Conservation (phyloP, 37 sponge, comb jelly and placozoan genomes). For the Mnemiopsis leidyi region DNA sequence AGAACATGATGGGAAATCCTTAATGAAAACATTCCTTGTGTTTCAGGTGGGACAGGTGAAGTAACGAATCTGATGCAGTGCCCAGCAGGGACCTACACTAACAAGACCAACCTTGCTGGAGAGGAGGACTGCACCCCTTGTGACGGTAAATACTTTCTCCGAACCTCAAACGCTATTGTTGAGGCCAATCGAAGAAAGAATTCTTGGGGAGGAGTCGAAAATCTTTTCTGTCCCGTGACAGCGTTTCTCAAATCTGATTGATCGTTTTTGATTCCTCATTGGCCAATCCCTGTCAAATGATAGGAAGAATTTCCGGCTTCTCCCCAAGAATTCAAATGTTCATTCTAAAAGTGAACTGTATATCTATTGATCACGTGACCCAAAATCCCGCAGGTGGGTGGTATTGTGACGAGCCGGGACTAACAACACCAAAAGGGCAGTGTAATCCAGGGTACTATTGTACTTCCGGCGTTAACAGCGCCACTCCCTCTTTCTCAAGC, state of each 20-base stretch:
- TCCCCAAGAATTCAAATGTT: no score
- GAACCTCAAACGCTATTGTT: no score
- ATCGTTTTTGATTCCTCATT: no score
- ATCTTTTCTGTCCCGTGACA: no score
- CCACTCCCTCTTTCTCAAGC: slow-evolving; percentile 49
- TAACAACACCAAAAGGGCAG: slow-evolving; percentile 38
- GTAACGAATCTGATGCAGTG: slow-evolving; percentile 48
- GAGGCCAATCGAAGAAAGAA: no score
- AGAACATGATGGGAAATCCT: no score
- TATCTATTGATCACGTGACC: neutral
- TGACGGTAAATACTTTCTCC: slow-evolving; percentile 50
- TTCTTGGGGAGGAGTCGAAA: no score
- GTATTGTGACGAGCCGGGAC: slow-evolving; percentile 60
- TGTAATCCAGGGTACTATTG: slow-evolving; percentile 68
- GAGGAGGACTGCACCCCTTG: slow-evolving; percentile 62
- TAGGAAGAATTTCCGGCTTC: no score
- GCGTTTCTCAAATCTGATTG: no score
- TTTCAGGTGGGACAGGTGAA: slow-evolving; percentile 33
- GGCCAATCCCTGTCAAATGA: no score
- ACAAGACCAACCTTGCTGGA: neutral
- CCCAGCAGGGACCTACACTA: slow-evolving; percentile 67
- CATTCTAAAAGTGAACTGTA: no score
- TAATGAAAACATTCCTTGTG: no score
- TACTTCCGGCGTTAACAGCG: slow-evolving; percentile 2
- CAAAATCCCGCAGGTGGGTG: neutral